phyloP scores from a whole-genome alignment of 2,113 vertebrate species.

The Polypterus bichir region DNA sequence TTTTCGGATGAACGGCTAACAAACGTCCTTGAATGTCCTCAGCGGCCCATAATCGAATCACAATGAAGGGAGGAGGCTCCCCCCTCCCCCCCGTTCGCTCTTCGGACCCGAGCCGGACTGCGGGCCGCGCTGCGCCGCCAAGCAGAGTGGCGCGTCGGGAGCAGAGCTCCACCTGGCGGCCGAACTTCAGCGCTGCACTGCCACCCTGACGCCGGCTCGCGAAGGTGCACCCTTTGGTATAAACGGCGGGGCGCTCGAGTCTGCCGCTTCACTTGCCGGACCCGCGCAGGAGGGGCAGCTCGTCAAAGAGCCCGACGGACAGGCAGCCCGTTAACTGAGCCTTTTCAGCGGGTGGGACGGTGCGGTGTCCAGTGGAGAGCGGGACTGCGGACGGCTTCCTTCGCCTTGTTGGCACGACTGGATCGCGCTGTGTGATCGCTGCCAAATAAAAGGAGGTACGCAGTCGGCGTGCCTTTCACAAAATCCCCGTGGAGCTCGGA shows the following conservation, averaged over 20 bases:
- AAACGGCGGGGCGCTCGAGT: conserved; percentile 18
- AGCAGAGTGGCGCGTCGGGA: not conserved
- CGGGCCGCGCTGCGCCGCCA: not conserved
- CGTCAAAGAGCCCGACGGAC: not conserved
- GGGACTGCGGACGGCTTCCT: no score
- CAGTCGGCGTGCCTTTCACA: not conserved
- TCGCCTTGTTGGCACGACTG: not conserved
- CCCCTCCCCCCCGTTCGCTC: no score
- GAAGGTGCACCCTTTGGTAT: conserved; percentile 25
- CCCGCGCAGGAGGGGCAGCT: not conserved
- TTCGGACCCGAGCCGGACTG: not conserved
- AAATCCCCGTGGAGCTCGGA: not conserved
- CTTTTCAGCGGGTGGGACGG: not conserved
- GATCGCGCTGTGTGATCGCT: not conserved
- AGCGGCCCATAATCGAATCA: no score
- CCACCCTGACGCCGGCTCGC: not conserved
- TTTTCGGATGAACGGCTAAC: no score
- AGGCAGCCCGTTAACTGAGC: not conserved
- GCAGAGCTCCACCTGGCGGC: conserved; percentile 29
- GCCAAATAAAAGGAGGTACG: not conserved
- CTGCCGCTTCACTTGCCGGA: conserved; percentile 13
- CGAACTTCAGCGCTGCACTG: conserved; percentile 1
- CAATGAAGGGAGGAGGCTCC: no score
- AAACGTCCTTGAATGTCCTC: no score
- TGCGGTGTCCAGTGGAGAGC: no score